phyloP scores from a whole-genome alignment of 1,140 invertebrate species.

The Rhagoletis pomonella region DNA sequence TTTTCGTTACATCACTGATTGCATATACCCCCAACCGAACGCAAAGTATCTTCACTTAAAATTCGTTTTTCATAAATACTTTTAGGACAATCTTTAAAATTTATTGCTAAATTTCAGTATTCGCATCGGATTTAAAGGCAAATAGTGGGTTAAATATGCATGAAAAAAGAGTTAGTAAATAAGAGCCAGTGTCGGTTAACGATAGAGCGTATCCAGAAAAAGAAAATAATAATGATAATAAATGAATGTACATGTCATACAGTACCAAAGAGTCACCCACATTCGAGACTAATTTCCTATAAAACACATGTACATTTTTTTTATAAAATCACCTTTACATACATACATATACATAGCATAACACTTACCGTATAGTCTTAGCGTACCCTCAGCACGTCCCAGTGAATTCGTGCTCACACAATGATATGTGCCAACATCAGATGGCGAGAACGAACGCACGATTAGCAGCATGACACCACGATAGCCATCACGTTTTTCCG shows the following conservation, averaged over 20 bases:
- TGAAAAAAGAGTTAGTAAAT: no score
- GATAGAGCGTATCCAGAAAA: no score
- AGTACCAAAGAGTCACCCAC: background rate
- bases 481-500: constrained; percentile 86
- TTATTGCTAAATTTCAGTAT: no score
- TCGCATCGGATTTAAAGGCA: no score
- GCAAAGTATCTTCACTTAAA: no score
- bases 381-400: constrained; percentile 88
- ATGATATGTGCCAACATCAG: constrained; percentile 91
- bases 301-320: background rate
- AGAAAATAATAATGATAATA: background rate
- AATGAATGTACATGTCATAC: background rate
- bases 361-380: constrained; percentile 89
- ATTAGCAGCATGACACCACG: constrained; percentile 89
- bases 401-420: constrained; percentile 93
- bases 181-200: no score
- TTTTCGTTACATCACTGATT: no score
- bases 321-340: background rate
- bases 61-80: no score
- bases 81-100: no score
- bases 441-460: constrained; percentile 84
- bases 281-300: background rate
- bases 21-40: no score
- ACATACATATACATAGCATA: constrained; percentile 3
- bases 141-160: no score